phyloP scores from a whole-genome alignment of 2,113 vertebrate genomes.

The Echinops telfairi region DNA sequence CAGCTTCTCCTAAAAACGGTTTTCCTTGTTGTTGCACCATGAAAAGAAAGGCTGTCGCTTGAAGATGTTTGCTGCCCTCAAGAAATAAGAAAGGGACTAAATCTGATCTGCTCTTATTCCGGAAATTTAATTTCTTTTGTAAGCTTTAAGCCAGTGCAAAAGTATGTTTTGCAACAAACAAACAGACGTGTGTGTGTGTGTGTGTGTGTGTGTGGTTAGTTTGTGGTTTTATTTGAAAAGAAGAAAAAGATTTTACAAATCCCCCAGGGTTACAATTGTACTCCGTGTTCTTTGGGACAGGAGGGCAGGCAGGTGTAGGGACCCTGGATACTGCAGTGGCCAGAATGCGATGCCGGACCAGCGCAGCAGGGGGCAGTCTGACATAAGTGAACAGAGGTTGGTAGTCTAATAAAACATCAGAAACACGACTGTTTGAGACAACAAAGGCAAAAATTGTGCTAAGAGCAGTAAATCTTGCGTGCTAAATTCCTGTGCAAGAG shows the following conservation, averaged over 20 bases:
- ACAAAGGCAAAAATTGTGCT: slow-evolving; percentile 84
- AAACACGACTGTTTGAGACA: slow-evolving; percentile 77
- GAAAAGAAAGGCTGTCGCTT: slow-evolving; percentile 76
- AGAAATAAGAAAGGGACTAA: slow-evolving; percentile 62
- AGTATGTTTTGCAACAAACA: slow-evolving; percentile 68
- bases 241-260: slow-evolving; percentile 9
- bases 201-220: slow-evolving; percentile 26
- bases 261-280: not conserved
- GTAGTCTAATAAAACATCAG: slow-evolving; percentile 28
- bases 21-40: slow-evolving; percentile 36
- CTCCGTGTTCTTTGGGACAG: not conserved
- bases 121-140: slow-evolving; percentile 75
- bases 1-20: slow-evolving; percentile 51
- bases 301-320: not conserved
- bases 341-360: slow-evolving; percentile 17
- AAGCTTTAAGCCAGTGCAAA: slow-evolving; percentile 36
- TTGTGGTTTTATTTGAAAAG: slow-evolving; percentile 64
- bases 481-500: slow-evolving; percentile 75
- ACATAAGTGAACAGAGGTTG: slow-evolving; percentile 76
- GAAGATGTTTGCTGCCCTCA: slow-evolving; percentile 66
- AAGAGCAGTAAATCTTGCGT: slow-evolving; percentile 70
- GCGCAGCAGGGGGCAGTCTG: slow-evolving; percentile 87
- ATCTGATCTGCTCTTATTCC: slow-evolving; percentile 39
- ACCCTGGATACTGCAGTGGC: not conserved
- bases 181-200: not conserved